Base-by-base conservation (phyloP, 2,888 invertebrate species). In the Sesia apiformis region DNA sequence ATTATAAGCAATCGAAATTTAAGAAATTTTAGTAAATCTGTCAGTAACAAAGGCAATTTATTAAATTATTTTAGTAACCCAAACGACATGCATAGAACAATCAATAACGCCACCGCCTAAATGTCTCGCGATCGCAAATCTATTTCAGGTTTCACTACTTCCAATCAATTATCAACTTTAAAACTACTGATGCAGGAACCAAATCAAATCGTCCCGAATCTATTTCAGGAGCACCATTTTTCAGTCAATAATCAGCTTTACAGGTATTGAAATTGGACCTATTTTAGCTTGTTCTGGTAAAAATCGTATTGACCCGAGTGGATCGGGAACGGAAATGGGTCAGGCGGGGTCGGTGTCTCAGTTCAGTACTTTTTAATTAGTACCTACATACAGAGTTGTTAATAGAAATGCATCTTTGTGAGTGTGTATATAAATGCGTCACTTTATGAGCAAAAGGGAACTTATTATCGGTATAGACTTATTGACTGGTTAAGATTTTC, bases 251-350 rank as follows among this genome's bases (percentile, higher is more conserved):
- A 46, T 46, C 8, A 6, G 23, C 46, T 46, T 46, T 46, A 46
- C 23, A 46, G 4, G 4, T 6, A 46, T 4, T 38, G 41, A 3
- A 60, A 70, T 61, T 54, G 49, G 43, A 58, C 7, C 8, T 6
- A 46, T 7, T 4, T 8, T 46, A 46, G 46, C 46, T 8, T 46
- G n/a, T 46, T 8, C 8, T n/a, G n/a, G 8, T 46, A 7, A 46
- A 46, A 8, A 46, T 46, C 46, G 65, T 69, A 66, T 67, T 80
- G 81, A 83, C 78, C 81, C 74, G 72, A 67, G 65, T 64, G 70
- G 68, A 71, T 38, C 67, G 73, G 67, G 67, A 67, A 64, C 67
- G 72, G 74, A 85, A 84, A 83, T 84, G 70, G 85, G 85, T 84
- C 84, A 82, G 67, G 60, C 64, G 69, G 67, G 76, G 81, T 78